phyloP scores from a whole-genome alignment of 2,113 vertebrate genomes.

The Acanthochromis polyacanthus region DNA sequence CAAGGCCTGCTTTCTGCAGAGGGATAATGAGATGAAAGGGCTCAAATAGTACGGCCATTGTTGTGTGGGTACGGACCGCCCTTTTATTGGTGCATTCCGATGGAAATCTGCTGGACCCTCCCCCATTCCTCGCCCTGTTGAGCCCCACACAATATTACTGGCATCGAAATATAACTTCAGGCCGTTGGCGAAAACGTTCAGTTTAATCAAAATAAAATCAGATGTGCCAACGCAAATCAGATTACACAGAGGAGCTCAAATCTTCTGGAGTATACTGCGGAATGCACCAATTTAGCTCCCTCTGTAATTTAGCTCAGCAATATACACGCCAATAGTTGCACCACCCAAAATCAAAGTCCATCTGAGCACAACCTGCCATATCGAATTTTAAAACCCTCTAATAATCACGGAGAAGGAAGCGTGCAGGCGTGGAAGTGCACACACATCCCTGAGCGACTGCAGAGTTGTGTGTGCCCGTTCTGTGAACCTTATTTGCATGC shows the following conservation, averaged over 20 bases:
- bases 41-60: slow-evolving; percentile 80
- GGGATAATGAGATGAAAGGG: slow-evolving; percentile 75
- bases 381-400: slow-evolving; percentile 37
- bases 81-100: slow-evolving; percentile 78
- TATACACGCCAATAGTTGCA: slow-evolving; percentile 11
- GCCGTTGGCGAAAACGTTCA: neutral
- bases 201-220: slow-evolving; percentile 12
- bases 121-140: slow-evolving; percentile 51
- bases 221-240: neutral
- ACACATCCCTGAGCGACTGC: slow-evolving; percentile 36
- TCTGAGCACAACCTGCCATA: slow-evolving; percentile 9
- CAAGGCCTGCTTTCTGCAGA: slow-evolving; percentile 63
- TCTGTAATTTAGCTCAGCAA: slow-evolving; percentile 13
- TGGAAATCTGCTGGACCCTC: slow-evolving; percentile 65
- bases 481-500: slow-evolving; percentile 66
- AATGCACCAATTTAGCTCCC: slow-evolving; percentile 6
- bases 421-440: slow-evolving; percentile 3
- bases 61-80: slow-evolving; percentile 57
- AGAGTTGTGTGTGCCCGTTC: slow-evolving; percentile 38
- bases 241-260: neutral
- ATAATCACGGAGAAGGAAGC: slow-evolving; percentile 26
- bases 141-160: slow-evolving; percentile 6
- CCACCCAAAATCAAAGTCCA: slow-evolving; percentile 46
- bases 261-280: neutral
- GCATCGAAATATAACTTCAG: neutral